phyloP scores from a whole-genome alignment of 2,797 vertebrate species.

The Crax fasciolata region DNA sequence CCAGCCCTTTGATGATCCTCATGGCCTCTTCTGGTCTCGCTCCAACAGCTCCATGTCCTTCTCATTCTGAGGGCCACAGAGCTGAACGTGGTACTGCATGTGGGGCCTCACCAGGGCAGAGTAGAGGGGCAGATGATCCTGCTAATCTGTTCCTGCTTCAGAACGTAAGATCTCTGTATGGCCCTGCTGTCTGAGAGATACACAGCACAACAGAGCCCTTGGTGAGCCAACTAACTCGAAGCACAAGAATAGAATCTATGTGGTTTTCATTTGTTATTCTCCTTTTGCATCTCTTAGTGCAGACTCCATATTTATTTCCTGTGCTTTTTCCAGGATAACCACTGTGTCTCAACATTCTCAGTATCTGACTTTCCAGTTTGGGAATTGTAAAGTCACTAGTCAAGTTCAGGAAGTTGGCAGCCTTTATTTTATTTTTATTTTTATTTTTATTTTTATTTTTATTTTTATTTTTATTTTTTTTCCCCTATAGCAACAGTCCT shows the following conservation, averaged over 20 bases:
- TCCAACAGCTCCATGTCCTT: not conserved
- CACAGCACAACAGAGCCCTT: not conserved
- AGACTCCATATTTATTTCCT: not conserved
- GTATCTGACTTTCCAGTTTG: not conserved
- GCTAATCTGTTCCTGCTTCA: not conserved
- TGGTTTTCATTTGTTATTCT: rapidly evolving
- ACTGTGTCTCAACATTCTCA: not conserved
- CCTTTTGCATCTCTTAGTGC: not conserved
- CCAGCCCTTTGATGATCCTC: not conserved
- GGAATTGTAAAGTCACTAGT: not conserved
- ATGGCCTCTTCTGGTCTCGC: not conserved
- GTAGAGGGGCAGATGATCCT: not conserved
- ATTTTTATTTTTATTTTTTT: not conserved
- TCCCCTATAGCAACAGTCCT: not conserved
- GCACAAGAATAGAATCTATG: not conserved
- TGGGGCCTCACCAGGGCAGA: not conserved
- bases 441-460: not conserved
- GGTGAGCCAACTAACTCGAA: not conserved
- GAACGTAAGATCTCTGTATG: not conserved
- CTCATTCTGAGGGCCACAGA: not conserved
- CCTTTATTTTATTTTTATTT: slow-evolving; percentile 27
- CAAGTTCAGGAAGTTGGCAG: slow-evolving; percentile 32
- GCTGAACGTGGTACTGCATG: not conserved
- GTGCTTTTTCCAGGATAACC: not conserved
- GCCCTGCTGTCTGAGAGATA: not conserved